phyloP scores from a whole-genome alignment of 1,140 invertebrate species.

The Pristionchus pacificus region DNA sequence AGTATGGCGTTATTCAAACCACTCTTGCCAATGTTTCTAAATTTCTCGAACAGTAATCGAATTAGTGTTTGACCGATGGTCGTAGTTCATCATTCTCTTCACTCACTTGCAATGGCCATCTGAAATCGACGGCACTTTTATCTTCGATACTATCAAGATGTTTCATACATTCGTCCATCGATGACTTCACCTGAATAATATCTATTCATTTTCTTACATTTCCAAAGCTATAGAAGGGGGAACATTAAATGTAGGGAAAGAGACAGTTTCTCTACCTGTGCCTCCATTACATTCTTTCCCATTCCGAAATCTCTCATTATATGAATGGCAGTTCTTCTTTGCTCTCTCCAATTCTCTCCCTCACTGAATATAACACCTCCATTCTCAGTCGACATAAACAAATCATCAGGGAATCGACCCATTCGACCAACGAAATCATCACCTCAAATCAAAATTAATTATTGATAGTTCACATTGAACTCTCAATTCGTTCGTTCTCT shows the following conservation, averaged over 20 bases:
- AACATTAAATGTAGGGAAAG: background rate
- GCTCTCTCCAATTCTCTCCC: conserved; percentile 19
- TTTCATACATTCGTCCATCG: conserved; percentile 4
- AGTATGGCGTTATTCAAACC: no score
- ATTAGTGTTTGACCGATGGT: background rate
- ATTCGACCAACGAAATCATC: conserved; percentile 4
- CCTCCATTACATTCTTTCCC: conserved; percentile 30
- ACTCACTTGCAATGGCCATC: conserved; percentile 3
- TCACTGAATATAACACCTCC: conserved; percentile 20
- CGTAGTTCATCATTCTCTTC: background rate
- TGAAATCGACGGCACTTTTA: conserved; percentile 1
- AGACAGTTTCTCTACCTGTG: conserved; percentile 10
- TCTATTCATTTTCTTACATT: background rate
- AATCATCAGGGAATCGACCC: conserved; percentile 5
- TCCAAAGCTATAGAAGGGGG: no score
- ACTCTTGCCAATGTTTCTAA: no score
- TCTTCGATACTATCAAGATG: conserved; percentile 2
- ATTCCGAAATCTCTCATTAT: conserved; percentile 14
- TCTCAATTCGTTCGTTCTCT: no score
- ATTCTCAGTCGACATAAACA: background rate
- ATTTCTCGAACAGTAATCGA: no score
- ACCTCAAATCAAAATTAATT: no score
- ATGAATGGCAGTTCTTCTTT: conserved; percentile 5
- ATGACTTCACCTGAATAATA: background rate
- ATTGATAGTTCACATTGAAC: no score